Evolutionary conservation across 1,140 invertebrate genomes (phyloP), one percentile per base, ranked within the genome.

Genomic region (Yoshiicerus persimilis): DNA sequence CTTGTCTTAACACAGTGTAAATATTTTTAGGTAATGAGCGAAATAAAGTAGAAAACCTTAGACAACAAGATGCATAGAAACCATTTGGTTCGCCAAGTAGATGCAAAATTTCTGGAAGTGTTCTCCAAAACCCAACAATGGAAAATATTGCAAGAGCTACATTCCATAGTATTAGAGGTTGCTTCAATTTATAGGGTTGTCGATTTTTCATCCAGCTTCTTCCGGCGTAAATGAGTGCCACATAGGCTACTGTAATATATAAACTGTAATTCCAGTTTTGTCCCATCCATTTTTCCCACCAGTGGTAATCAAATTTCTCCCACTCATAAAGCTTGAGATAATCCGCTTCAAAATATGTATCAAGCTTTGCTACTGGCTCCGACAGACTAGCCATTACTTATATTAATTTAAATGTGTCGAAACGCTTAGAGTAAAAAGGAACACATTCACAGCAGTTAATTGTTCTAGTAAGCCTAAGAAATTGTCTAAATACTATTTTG

Each of bases 221-320:
- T 27, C 97, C 97, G 85, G 95, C 96, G 93, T 98, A 99, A 91
- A 99, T 97, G 39, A 98, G 93, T 25, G 98, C 94, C 95, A 99
- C 96, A 92, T 99, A 99, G 88, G 97, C 93, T 86, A 96, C 96
- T 77, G 97, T 96, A 92, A 96, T 97, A 91, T 97, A 98, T 92
- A 99, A 97, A 75, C 96, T 97, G 92, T 96, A 95, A 64, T 96
- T 97, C 98, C 98, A 99, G 93, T 99, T 97, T 89, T 97, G 95
- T 62, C 95, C 94, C 97, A 99, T 99, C 97, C 98, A 99, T 93
- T 95, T 95, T 91, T 96, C 94, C 90, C 86, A 87, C 23, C 62
- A 84, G 34, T 84, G 86, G 4, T 56, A 84, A 6, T 89, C 86
- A 84, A 87, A 84, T 83, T 87, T 87, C 83, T 89, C 88, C 32